phyloP scores from a whole-genome alignment of 2,113 vertebrate genomes.

The Microtus pennsylvanicus region DNA sequence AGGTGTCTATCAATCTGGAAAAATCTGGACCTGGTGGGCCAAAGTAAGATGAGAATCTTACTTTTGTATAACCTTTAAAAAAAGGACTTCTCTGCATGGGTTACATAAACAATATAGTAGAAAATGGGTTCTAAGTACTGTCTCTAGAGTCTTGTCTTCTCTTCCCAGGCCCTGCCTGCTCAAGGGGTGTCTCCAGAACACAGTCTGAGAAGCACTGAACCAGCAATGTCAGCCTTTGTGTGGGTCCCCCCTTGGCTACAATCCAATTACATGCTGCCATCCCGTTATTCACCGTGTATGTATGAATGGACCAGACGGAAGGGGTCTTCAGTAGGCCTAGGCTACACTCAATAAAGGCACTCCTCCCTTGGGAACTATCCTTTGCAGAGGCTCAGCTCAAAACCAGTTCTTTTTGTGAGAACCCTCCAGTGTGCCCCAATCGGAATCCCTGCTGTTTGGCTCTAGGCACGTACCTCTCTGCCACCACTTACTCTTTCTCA shows the following conservation, averaged over 20 bases:
- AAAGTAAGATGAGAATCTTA: not conserved
- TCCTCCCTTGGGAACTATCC: not conserved
- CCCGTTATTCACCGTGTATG: not conserved
- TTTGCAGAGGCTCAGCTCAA: not conserved
- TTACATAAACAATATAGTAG: slow-evolving; percentile 1
- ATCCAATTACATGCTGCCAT: not conserved
- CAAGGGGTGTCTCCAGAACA: not conserved
- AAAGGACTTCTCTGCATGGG: not conserved
- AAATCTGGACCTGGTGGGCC: not conserved
- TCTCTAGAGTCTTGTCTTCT: not conserved
- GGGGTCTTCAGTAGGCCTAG: not conserved
- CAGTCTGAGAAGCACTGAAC: slow-evolving; percentile 30
- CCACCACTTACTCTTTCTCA: slow-evolving; percentile 86
- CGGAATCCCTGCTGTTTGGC: not conserved
- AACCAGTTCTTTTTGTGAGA: not conserved
- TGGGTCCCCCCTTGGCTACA: not conserved
- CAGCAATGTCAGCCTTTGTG: not conserved
- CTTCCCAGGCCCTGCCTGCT: rapidly evolving
- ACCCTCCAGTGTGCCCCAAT: not conserved
- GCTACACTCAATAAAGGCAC: too few relatives aligned
- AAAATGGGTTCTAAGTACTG: not conserved
- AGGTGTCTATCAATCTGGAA: not conserved
- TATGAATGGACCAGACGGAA: not conserved
- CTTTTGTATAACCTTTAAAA: not conserved
- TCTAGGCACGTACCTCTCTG: slow-evolving; percentile 20